Base-by-base conservation (phyloP, 2,113 vertebrate genomes). In the Myanophis thanlyinensis region DNA sequence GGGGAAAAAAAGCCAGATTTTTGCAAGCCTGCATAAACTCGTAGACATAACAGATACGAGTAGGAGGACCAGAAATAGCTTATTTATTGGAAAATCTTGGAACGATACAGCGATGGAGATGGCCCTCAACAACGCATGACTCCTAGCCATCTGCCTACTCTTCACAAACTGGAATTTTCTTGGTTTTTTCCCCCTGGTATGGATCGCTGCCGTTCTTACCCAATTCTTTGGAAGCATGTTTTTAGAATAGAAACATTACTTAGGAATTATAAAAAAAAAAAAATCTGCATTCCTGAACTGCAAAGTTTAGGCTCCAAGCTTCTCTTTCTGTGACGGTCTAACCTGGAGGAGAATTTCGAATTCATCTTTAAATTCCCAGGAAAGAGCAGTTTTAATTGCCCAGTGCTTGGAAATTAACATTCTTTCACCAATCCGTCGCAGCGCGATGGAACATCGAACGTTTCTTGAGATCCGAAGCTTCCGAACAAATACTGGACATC, bases 351-450 rank as follows among this genome's bases (percentile, higher is more conserved):
- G 35, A 59, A 52, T 49, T 59, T 89, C n/a, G 3, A 86, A 56
- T 85, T 92, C 23, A 86, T 40, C 30, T 13, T 85, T 59, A 48
- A 54, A n/a, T 80, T 59, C 35, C 53, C 30, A 5, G 1, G 1
- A 2, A 35, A 87, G 35, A 27, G 15, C 25, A 30, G 25, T 51
- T 87, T 89, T 89, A n/a, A 88, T 91, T 44, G 15, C 20, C n/a
- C 59, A 59, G 2, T 49, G 85, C 35, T 48, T 52, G 15, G 15
- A 52, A 48, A 86, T 23, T 80, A 91, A 44, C 44, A 40, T 90
- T 80, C 7, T 62, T 93, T 94, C 90, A n/a, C 35, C 54, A 35
- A 49, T 48, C 27, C 91, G 91, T 53, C 40, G 11, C 54, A 85
- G 51, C 30, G 52, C 48, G 44, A 89, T n/a, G 53, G n/a, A 25